Conservation (phyloP, 2,797 vertebrate genomes). For the Diglossa cyanea region DNA sequence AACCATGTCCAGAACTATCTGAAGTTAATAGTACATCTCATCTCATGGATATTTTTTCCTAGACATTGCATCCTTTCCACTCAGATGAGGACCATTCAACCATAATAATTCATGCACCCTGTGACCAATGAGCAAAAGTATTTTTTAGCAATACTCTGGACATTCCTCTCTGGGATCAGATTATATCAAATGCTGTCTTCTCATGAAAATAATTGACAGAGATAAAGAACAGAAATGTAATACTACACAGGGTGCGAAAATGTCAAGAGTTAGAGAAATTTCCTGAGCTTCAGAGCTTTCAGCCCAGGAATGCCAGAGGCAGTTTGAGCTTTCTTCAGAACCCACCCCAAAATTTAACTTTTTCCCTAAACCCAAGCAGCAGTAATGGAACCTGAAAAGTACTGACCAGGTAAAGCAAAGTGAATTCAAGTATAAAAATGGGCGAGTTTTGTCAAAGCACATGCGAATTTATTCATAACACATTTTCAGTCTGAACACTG, state of each 20-base stretch:
- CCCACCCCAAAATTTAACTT: not conserved
- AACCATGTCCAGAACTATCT: not conserved
- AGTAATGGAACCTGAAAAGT: not conserved
- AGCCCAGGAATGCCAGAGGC: not conserved
- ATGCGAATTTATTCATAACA: not conserved
- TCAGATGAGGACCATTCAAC: not conserved
- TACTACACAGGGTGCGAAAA: conserved; percentile 18
- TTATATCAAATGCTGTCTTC: not conserved
- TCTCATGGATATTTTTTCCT: not conserved
- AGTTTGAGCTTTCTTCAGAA: not conserved
- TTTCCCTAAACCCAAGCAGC: not conserved
- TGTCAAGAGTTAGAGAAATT: not conserved
- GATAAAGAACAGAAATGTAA: conserved; percentile 8
- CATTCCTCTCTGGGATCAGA: conserved; percentile 6
- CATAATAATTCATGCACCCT: not conserved
- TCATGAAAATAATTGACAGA: conserved; percentile 18
- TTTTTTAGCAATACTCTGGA: not conserved
- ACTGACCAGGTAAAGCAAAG: not conserved
- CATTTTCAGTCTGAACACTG: not conserved
- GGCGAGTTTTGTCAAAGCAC: not conserved
- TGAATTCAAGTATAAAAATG: not conserved
- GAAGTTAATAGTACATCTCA: conserved; percentile 5
- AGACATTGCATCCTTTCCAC: not conserved
- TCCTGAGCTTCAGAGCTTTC: not conserved
- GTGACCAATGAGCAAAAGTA: not conserved